A percentile compares a stretch with the other conserved stretches of the same genome.
phyloP scores from a whole-genome alignment of 2,888 invertebrate species.

The Stenchaetothrips biformis region DNA sequence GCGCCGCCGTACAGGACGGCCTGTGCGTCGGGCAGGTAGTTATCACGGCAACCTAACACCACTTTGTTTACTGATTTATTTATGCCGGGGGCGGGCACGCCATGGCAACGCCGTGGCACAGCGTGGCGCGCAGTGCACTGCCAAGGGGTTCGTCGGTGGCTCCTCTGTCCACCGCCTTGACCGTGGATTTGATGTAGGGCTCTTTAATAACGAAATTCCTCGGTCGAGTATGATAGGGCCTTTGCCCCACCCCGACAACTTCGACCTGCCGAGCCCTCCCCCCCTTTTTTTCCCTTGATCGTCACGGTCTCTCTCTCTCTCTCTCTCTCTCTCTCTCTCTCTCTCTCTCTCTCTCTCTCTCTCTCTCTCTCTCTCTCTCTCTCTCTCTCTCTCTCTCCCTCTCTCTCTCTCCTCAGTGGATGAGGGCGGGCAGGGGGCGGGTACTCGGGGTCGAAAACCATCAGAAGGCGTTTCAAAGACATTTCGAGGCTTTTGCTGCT shows the following conservation, averaged over 20 bases:
- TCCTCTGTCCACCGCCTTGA: background rate
- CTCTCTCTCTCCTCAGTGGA: background rate
- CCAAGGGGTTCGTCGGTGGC: no score
- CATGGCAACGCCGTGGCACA: no score
- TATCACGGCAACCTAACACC: background rate
- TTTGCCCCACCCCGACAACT: no score
- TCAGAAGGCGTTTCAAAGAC: background rate
- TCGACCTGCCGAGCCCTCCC: background rate
- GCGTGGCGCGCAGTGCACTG: no score
- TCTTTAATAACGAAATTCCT: slow-evolving; percentile 19
- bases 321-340: background rate
- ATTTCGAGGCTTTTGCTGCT: background rate
- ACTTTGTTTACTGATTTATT: slow-evolving; percentile 13
- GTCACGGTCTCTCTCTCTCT: background rate
- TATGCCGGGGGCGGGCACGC: background rate
- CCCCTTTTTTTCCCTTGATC: slow-evolving; percentile 2
- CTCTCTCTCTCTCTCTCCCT: background rate
- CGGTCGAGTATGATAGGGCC: background rate
- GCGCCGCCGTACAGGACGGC: background rate
- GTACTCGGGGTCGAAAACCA: background rate
- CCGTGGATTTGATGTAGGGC: background rate
- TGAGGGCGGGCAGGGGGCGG: background rate
- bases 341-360: background rate
- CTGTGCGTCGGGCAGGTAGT: background rate
- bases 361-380: background rate